These are phyloP conservation scores for Platycheirus albimanus DNA, from an alignment of 2,888 invertebrate species.

Conservation along the genomic window DNA sequence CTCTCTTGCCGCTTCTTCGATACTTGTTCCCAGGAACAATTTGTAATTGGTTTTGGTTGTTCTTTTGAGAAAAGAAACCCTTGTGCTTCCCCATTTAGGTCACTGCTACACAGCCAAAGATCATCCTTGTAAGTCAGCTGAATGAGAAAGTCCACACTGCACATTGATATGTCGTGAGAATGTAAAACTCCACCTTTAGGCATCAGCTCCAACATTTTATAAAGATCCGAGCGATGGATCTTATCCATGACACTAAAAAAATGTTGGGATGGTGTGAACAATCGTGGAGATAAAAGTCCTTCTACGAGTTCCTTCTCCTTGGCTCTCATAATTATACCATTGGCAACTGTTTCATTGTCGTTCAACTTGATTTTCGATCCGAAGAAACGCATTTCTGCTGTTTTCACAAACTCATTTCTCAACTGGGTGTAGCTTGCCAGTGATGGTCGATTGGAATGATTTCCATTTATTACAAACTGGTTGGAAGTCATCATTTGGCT, in stretches of 20 bases:
- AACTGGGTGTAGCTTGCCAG: slow-evolving; percentile 76
- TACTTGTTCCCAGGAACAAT: slow-evolving; percentile 78
- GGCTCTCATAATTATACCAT: slow-evolving; percentile 85
- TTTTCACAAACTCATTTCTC: slow-evolving; percentile 83
- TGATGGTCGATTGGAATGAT: slow-evolving; percentile 27
- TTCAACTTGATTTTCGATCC: slow-evolving; percentile 84
- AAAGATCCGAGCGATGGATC: slow-evolving; percentile 86
- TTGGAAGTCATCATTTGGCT: not conserved
- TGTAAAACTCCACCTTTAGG: slow-evolving; percentile 91
- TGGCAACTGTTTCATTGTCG: slow-evolving; percentile 84
- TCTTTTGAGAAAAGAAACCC: slow-evolving; percentile 75
- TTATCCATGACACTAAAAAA: slow-evolving; percentile 85
- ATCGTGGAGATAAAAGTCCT: slow-evolving; percentile 84
- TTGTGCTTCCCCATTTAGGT: slow-evolving; percentile 62
- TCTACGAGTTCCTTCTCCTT: slow-evolving; percentile 84
- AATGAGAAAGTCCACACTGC: slow-evolving; percentile 86
- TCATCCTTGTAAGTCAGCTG: slow-evolving; percentile 86
- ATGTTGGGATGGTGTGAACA: slow-evolving; percentile 87
- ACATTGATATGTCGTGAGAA: slow-evolving; percentile 87
- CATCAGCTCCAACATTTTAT: slow-evolving; percentile 86
- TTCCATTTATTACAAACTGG: not conserved
- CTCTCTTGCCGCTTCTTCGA: slow-evolving; percentile 75
- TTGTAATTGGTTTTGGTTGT: slow-evolving; percentile 34
- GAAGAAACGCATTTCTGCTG: slow-evolving; percentile 83
- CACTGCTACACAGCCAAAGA: slow-evolving; percentile 83